phyloP scores from a whole-genome alignment of 2,113 vertebrate species.

The Urocitellus parryii region DNA sequence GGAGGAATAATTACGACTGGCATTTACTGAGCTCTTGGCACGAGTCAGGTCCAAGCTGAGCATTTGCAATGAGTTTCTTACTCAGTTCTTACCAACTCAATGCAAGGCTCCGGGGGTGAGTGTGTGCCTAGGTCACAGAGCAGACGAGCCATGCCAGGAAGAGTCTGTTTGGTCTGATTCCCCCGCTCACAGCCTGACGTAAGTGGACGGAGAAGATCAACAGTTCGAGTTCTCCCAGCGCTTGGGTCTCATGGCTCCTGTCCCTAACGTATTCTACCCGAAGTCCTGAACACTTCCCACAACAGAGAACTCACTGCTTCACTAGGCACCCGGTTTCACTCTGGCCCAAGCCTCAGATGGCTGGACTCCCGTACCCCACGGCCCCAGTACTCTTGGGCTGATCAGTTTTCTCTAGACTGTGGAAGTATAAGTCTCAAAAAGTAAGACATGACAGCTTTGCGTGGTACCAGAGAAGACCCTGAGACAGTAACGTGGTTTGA shows the following conservation, averaged over 20 bases:
- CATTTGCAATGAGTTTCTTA: not conserved
- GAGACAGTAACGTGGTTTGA: not conserved
- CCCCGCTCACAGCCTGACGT: not conserved
- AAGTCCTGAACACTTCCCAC: not conserved
- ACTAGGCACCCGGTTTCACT: not conserved
- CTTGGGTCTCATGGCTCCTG: not conserved
- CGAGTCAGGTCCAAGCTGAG: not conserved
- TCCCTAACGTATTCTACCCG: not conserved
- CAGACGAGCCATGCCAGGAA: not conserved
- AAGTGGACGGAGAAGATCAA: not conserved
- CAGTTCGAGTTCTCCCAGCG: not conserved
- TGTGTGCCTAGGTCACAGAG: not conserved
- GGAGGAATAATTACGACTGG: accelerated
- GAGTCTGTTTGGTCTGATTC: not conserved
- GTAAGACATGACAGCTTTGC: not conserved
- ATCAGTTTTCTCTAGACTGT: not conserved
- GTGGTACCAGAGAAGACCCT: not conserved
- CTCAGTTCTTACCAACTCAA: not conserved
- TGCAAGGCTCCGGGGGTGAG: not conserved
- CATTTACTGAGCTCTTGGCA: not conserved
- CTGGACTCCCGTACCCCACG: not conserved
- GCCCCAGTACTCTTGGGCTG: not conserved
- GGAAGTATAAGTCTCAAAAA: not conserved
- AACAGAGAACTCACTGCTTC: not conserved
- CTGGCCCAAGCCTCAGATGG: not conserved